A percentile compares a stretch with the other conserved stretches of the same genome.
These are phyloP conservation scores for Acronicta leporina DNA, from an alignment of 2,888 invertebrate species.

Conservation along the genomic window DNA sequence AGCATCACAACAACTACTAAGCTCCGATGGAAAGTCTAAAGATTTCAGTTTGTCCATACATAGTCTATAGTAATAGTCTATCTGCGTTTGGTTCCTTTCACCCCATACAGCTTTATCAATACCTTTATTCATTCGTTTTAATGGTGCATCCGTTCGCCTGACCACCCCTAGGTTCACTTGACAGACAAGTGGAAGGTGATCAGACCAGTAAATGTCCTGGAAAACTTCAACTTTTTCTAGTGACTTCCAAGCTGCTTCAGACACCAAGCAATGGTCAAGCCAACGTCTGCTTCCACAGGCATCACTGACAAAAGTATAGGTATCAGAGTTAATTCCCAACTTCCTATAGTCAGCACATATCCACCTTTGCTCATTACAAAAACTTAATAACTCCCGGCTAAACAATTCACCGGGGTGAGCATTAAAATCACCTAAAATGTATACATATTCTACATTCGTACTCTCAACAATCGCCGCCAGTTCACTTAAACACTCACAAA, in stretches of 20 bases:
- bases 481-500: too few relatives aligned
- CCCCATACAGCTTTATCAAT: not conserved
- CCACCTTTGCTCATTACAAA: slow-evolving; percentile 18
- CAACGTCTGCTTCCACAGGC: slow-evolving; percentile 15
- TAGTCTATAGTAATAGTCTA: not conserved
- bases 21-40: slow-evolving; percentile 9
- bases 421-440: too few relatives aligned
- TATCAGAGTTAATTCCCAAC: slow-evolving; percentile 7
- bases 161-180: slow-evolving; percentile 5
- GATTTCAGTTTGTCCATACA: slow-evolving; percentile 11
- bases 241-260: slow-evolving; percentile 11
- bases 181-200: slow-evolving; percentile 4
- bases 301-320: slow-evolving; percentile 16
- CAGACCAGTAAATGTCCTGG: too few relatives aligned
- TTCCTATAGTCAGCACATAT: slow-evolving; percentile 4
- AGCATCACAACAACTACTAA: slow-evolving; percentile 3
- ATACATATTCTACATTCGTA: too few relatives aligned
- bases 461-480: too few relatives aligned
- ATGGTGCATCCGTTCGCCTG: not conserved
- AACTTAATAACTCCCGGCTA: slow-evolving; percentile 11
- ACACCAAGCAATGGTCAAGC: slow-evolving; percentile 16
- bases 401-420: slow-evolving; percentile 1
- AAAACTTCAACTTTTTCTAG: slow-evolving; percentile 1
- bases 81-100: not conserved
- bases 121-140: not conserved